Base-by-base conservation (phyloP, 2,888 invertebrate species). In the Lasioglossum vierecki region DNA sequence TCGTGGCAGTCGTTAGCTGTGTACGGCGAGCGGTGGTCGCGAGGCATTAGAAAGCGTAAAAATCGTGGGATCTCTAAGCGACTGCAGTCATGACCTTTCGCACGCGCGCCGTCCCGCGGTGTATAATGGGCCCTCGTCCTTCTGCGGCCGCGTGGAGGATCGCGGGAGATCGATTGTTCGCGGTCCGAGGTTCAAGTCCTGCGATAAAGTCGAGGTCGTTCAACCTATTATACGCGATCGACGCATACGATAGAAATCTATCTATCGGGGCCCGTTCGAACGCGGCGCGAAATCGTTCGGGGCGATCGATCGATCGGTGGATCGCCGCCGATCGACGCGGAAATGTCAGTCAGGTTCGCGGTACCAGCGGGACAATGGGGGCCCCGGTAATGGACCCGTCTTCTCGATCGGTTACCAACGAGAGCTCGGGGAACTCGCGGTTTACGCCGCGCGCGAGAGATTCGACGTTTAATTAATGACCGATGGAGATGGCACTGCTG, bases 381-480 rank as follows among this genome's bases (percentile, higher is more conserved):
- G 3, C 79, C 80, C 26, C 15, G 60, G 86, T 84, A 84, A 89
- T 88, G 86, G 88, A 90, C 86, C 83, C 88, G 73, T 87, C 77
- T 81, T 68, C 71, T 70, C 57, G 44, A 44, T n/a, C 72, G 72
- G 70, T 79, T 63, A 22, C 26, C 49, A 2, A 2, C 8, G 22
- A 22, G 46, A 35, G 63, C 39, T 53, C 9, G n/a, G 15, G 49
- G 76, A 68, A 71, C 26, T 22, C 9, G 60, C 39, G 46, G n/a
- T 70, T 53, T 53, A 63, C 46, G 46, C 66, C 22, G 22, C 11
- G 13, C 26, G 41, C 74, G 78, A 89, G 89, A 88, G 90, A 91
- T 88, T 88, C 88, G 90, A 89, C 88, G 89, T 76, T 89, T 89
- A 92, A 93, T 93, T 93, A 92, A 93, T 91, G 89, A 84, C 74